Evolutionary conservation across 92 coral and sea anemone species (phyloP).

Genomic region (Metridium senile): DNA sequence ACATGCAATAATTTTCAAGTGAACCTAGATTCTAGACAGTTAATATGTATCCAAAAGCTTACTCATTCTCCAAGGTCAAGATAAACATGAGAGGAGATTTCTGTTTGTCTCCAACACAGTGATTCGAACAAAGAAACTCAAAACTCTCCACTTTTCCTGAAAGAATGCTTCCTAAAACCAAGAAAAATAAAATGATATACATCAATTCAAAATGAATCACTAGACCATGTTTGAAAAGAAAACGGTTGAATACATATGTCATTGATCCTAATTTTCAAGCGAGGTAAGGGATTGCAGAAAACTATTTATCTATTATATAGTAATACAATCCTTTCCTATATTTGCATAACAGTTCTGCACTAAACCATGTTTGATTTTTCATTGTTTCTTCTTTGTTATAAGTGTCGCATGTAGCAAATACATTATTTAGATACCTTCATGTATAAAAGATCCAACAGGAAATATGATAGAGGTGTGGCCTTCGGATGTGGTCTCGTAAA

Average conservation of each 20-base stretch:
- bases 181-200: not conserved
- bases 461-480: not conserved
- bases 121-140: not conserved
- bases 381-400: no score
- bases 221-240: not conserved
- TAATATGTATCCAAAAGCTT: not conserved
- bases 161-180: not conserved
- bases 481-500: not conserved
- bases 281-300: no score
- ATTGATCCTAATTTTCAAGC: no score
- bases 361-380: no score
- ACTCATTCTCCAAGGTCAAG: not conserved
- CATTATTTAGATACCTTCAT: not conserved
- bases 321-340: no score
- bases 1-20: no score
- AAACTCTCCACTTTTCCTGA: not conserved
- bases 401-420: no score
- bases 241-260: no score
- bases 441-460: not conserved
- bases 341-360: no score
- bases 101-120: not conserved
- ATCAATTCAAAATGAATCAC: not conserved
- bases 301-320: no score
- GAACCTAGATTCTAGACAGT: no score
- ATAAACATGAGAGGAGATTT: not conserved